Base-by-base conservation (phyloP, 2,888 invertebrate genomes). In the Melitaea athalia region DNA sequence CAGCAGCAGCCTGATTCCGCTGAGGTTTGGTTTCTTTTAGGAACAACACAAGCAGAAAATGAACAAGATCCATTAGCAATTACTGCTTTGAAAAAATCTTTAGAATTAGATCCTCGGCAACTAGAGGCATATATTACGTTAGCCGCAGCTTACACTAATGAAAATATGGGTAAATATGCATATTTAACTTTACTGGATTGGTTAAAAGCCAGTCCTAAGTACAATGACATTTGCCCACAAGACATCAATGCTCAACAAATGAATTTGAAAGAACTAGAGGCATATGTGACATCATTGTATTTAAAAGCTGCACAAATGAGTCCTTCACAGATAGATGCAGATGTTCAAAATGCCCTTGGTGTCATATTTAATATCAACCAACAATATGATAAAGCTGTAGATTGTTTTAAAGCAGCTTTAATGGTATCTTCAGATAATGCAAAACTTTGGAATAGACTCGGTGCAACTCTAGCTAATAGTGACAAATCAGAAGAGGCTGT, bases 381-480 rank as follows among this genome's bases (percentile, higher is more conserved):
- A 31, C 99, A 99, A 83, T 99, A 97, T 88, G 97, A 98, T 77
- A 98, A 99, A 91, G 99, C 99, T 14, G 97, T 97, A 0, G 99
- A 99, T 89, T 99, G 99, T 87, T 99, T 99, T 85, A 95, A 95
- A 79, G 95, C 98, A 52, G 99, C 99, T 0, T 89, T 99, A 14
- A 96, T 96, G 87, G 96, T 96, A 14, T 94, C 95, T 79, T 96
- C 95, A 69, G 86, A 93, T 59, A 98, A 99, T 94, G 96, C 98
- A 7, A 95, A 98, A 81, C 87, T 99, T 63, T 99, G 99, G 99
- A 99, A 99, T 88, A 96, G 98, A 78, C 93, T 99, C 43, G 99
- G 99, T 64, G 99, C 99, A 45, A 98, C 99, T 59, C 90, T 99
- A 78, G 99, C 99, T 14, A 99, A 99, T 86, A 98, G 99, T 74